Conservation (phyloP, 2,797 vertebrate species). For the Sebastes matsubarae region DNA sequence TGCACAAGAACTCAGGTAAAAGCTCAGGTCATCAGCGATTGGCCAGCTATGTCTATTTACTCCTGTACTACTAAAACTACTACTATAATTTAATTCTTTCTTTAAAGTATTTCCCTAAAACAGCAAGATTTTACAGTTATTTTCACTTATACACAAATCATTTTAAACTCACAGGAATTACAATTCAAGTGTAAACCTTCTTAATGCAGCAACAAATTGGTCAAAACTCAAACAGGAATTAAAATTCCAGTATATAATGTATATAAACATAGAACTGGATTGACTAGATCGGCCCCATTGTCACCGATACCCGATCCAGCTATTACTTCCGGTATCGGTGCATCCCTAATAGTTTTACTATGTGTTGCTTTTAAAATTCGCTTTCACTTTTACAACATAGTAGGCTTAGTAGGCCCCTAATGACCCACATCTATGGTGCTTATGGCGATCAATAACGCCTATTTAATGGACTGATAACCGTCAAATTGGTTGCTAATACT, state of each 20-base stretch:
- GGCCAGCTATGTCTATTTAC: neutral
- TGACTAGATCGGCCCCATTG: too few relatives aligned
- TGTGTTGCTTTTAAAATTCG: neutral
- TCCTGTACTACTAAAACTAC: neutral
- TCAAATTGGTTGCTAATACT: neutral
- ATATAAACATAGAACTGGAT: too few relatives aligned
- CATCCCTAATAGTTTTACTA: too few relatives aligned
- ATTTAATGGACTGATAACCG: too few relatives aligned
- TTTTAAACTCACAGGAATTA: neutral
- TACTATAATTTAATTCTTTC: neutral
- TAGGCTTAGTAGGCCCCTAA: too few relatives aligned
- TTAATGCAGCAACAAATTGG: too few relatives aligned
- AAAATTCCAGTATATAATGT: too few relatives aligned
- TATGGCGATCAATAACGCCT: too few relatives aligned
- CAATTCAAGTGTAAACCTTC: too few relatives aligned
- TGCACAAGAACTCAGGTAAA: neutral
- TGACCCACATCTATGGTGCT: neutral
- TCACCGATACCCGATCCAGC: too few relatives aligned
- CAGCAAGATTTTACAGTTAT: neutral
- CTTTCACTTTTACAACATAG: neutral
- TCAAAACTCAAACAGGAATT: too few relatives aligned
- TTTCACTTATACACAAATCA: neutral
- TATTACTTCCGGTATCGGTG: too few relatives aligned
- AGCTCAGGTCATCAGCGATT: neutral
- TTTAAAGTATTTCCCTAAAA: neutral